phyloP scores from a whole-genome alignment of 2,888 invertebrate genomes.

The Cosmia trapezina region DNA sequence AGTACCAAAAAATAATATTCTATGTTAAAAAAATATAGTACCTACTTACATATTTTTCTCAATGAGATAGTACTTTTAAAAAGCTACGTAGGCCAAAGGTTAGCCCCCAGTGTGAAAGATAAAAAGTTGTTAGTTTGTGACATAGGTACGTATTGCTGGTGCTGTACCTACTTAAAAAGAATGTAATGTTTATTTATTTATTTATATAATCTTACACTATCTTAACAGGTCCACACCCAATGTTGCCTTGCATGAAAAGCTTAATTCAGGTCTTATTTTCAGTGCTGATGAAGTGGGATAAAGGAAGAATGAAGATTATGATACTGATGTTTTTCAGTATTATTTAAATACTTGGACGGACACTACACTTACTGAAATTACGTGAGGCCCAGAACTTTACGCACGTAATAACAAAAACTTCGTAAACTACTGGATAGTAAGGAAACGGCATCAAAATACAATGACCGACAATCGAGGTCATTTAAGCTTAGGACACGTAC shows the following conservation, averaged over 20 bases:
- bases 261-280: not conserved
- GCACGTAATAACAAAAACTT: not conserved
- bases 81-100: not conserved
- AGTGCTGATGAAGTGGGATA: no score
- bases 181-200: no score
- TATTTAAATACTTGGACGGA: not conserved
- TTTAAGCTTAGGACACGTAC: slow-evolving; percentile 6
- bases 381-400: not conserved
- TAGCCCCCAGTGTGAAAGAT: no score
- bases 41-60: not conserved
- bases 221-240: no score
- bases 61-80: slow-evolving; percentile 5
- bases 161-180: not conserved
- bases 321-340: not conserved
- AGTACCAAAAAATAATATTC: slow-evolving; percentile 9
- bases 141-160: not conserved
- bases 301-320: not conserved
- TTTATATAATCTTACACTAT: no score
- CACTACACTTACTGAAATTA: not conserved
- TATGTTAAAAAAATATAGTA: not conserved
- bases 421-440: not conserved
- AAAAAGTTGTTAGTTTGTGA: not conserved
- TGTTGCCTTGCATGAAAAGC: not conserved
- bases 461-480: not conserved
- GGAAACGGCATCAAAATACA: slow-evolving; percentile 11